Evolutionary conservation across 2,888 invertebrate species (phyloP).

Genomic region (Incurvaria masculella): DNA sequence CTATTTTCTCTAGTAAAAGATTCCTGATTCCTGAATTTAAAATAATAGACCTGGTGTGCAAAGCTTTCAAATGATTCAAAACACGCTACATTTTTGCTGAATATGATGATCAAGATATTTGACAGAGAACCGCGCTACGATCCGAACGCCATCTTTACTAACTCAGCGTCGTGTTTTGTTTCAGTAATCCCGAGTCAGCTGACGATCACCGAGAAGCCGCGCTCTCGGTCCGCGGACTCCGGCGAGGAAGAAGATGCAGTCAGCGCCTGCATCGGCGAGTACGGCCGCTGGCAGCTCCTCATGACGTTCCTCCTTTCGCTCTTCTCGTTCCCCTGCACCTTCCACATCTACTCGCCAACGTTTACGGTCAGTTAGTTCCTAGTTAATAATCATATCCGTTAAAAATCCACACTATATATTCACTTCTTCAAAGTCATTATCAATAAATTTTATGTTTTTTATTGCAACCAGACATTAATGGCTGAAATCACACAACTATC

Average conservation of each 20-base stretch:
- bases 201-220: slow-evolving; percentile 31
- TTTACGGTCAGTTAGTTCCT: slow-evolving; percentile 61
- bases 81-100: too few relatives aligned
- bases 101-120: too few relatives aligned
- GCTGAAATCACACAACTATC: too few relatives aligned
- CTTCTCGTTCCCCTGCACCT: slow-evolving; percentile 77
- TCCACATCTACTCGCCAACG: slow-evolving; percentile 74
- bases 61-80: too few relatives aligned
- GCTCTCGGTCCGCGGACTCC: slow-evolving; percentile 20
- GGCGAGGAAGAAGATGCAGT: slow-evolving; percentile 60
- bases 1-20: too few relatives aligned
- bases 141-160: too few relatives aligned
- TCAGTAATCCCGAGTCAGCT: slow-evolving; percentile 45
- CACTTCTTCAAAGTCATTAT: not conserved
- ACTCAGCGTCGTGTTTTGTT: slow-evolving; percentile 23
- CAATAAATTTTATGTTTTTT: not conserved
- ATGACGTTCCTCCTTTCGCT: slow-evolving; percentile 71
- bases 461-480: too few relatives aligned
- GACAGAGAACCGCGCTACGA: too few relatives aligned
- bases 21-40: too few relatives aligned
- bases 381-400: too few relatives aligned
- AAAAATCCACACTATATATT: not conserved
- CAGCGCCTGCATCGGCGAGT: slow-evolving; percentile 67
- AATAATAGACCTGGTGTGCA: too few relatives aligned
- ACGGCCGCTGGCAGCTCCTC: slow-evolving; percentile 73